Percentiles rank a stretch among this genome's conserved stretches.
phyloP scores from a whole-genome alignment of 2,113 vertebrate species.

The Amphiprion percula region DNA sequence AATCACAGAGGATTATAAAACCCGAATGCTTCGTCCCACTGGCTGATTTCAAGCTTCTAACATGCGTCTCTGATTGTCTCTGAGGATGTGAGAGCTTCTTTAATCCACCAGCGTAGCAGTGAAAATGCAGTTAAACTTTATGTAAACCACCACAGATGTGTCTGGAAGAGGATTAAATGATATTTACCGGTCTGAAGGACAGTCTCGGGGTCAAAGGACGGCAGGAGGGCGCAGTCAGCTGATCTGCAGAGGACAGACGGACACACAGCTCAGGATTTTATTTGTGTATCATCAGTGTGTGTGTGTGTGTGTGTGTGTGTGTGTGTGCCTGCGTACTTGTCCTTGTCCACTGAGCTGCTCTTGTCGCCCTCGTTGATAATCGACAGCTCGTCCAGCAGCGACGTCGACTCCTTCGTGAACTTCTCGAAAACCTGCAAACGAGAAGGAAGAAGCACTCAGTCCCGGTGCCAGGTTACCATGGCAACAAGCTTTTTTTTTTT shows the following conservation, averaged over 20 bases:
- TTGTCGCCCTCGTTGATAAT: slow-evolving; percentile 95
- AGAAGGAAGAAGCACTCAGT: not conserved
- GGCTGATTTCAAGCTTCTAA: not conserved
- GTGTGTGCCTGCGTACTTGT: slow-evolving; percentile 83
- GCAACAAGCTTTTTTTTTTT: not conserved
- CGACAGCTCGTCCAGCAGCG: slow-evolving; percentile 95
- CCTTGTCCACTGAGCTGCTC: slow-evolving; percentile 90
- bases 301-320: not conserved
- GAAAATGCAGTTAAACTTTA: not conserved
- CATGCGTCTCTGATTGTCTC: not conserved
- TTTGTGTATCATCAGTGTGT: not conserved
- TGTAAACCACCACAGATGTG: not conserved
- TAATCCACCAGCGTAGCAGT: no score
- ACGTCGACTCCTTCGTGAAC: slow-evolving; percentile 97
- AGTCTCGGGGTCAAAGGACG: slow-evolving; percentile 96
- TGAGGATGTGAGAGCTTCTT: not conserved
- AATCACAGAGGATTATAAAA: not conserved
- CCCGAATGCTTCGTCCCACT: not conserved
- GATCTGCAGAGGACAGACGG: slow-evolving; percentile 82
- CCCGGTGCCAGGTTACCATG: not conserved
- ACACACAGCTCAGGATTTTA: slow-evolving; percentile 19
- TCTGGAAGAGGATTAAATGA: slow-evolving; percentile 1
- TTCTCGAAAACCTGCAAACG: slow-evolving; percentile 95
- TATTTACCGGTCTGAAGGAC: slow-evolving; percentile 95
- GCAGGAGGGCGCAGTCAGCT: slow-evolving; percentile 91